Evolutionary conservation across 2,888 invertebrate genomes (phyloP).

Genomic region (Melinaea menophilus): DNA sequence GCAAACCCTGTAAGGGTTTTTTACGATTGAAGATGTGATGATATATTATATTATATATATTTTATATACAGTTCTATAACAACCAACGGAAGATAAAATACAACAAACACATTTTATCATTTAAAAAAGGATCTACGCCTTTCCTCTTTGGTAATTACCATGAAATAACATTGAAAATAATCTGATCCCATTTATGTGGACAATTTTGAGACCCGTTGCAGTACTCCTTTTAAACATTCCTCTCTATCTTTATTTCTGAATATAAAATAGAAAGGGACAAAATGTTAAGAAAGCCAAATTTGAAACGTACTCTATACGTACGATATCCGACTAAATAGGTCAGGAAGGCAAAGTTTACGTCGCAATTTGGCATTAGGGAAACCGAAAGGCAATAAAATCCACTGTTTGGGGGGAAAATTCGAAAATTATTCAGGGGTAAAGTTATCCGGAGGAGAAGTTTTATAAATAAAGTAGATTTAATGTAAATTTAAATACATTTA

Average conservation of each 20-base stretch:
- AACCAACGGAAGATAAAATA: no score
- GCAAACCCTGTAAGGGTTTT: slow-evolving; percentile 37
- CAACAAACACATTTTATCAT: not conserved
- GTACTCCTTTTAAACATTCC: slow-evolving; percentile 32
- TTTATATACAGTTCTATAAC: not conserved
- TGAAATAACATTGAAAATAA: slow-evolving; percentile 2
- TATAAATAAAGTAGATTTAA: slow-evolving; percentile 30
- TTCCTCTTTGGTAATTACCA: not conserved
- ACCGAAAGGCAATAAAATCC: slow-evolving; percentile 68
- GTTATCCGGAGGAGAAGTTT: slow-evolving; percentile 32
- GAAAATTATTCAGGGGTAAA: slow-evolving; percentile 59
- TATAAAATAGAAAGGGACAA: slow-evolving; percentile 48
- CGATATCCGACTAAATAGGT: slow-evolving; percentile 73
- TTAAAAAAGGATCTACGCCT: not conserved
- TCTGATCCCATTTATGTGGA: slow-evolving; percentile 6
- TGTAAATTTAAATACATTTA: slow-evolving; percentile 20
- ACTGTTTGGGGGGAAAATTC: slow-evolving; percentile 57
- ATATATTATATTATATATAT: not conserved
- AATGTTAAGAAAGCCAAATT: slow-evolving; percentile 50
- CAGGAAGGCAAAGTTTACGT: slow-evolving; percentile 76
- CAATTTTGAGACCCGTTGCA: slow-evolving; percentile 20
- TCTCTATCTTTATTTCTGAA: slow-evolving; percentile 46
- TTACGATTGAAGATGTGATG: not conserved
- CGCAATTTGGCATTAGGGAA: slow-evolving; percentile 64
- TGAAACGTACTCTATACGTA: slow-evolving; percentile 53